Conservation (phyloP, 1,140 invertebrate genomes). For the Lysiphlebus fabarum region DNA sequence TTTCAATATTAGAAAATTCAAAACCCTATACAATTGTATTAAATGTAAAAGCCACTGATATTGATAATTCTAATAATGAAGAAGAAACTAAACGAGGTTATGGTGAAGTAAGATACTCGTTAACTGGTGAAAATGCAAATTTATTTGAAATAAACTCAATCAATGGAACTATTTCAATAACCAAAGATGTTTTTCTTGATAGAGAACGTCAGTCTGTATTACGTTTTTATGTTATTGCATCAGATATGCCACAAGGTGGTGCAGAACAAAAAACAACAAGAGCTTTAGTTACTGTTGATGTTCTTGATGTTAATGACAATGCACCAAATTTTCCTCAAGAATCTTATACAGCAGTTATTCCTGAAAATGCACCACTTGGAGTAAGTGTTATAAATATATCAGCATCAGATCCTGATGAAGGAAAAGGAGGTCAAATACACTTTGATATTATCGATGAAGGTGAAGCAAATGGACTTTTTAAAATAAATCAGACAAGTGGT, state of each 20-base stretch:
- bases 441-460: slow-evolving; percentile 72
- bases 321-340: slow-evolving; percentile 59
- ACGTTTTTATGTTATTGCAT: slow-evolving; percentile 67
- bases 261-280: slow-evolving; percentile 63
- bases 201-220: slow-evolving; percentile 70
- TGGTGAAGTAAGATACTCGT: slow-evolving; percentile 65
- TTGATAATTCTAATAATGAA: slow-evolving; percentile 63
- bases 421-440: slow-evolving; percentile 63
- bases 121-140: slow-evolving; percentile 69
- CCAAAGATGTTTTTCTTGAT: slow-evolving; percentile 68
- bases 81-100: slow-evolving; percentile 63
- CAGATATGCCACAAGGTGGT: slow-evolving; percentile 67
- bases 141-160: slow-evolving; percentile 68
- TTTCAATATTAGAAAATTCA: slow-evolving; percentile 68
- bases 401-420: slow-evolving; percentile 76
- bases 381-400: slow-evolving; percentile 70
- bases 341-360: slow-evolving; percentile 61
- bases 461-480: slow-evolving; percentile 63
- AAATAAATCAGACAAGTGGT: slow-evolving; percentile 67
- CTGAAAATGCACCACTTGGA: slow-evolving; percentile 70
- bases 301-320: slow-evolving; percentile 83
- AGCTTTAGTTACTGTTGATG: slow-evolving; percentile 65
- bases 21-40: slow-evolving; percentile 66
- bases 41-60: slow-evolving; percentile 68
- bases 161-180: slow-evolving; percentile 66